Evolutionary conservation across 2,888 invertebrate species (phyloP), one percentile per base, ranked within the genome.

Genomic region (Tineola bisselliella): DNA sequence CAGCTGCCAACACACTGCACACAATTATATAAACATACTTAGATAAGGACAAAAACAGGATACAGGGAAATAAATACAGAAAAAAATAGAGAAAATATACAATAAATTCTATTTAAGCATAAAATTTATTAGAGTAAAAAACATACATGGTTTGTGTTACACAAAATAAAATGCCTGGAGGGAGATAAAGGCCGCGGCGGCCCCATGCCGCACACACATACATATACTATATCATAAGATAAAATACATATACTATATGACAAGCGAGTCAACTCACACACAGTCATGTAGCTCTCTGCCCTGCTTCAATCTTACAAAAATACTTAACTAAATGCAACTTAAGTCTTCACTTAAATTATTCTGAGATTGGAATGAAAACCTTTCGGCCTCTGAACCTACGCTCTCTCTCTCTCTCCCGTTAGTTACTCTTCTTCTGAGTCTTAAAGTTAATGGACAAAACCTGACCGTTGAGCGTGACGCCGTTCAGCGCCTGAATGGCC

Each of bases 371-470:
- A 87, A 87, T 87, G 87, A 84, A 86, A 71, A 73, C 48, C 74
- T 71, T 79, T 70, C 79, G 79, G 81, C 81, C 81, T 73, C 74
- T 43, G 54, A 54, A 11, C 33, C 33, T 33, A 48, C 17, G 6
- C 25, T 25, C 25, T 6, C 25, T 25, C 10, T 18, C 61, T 54
- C 25, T 25, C 25, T 6, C 25, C 6, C 10, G 33, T 58, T 54
- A 62, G 38, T 59, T 59, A 63, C 64, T 84, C 76, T 86, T 81
- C 79, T 88, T 88, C 79, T 87, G 87, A 64, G 88, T 88, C 80
- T 88, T 88, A 84, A 88, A 88, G 80, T 86, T 88, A 83, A 88
- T 88, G 60, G 88, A 87, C 73, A 88, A 78, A 75, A 88, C 88
- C 79, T 88, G 88, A 68, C 87, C 88, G 68, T 87, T 88, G 79